Percentiles rank a stretch among this genome's conserved stretches.
Evolutionary conservation across 2,113 vertebrate genomes (phyloP).

Genomic region (Tauraco erythrolophus): DNA sequence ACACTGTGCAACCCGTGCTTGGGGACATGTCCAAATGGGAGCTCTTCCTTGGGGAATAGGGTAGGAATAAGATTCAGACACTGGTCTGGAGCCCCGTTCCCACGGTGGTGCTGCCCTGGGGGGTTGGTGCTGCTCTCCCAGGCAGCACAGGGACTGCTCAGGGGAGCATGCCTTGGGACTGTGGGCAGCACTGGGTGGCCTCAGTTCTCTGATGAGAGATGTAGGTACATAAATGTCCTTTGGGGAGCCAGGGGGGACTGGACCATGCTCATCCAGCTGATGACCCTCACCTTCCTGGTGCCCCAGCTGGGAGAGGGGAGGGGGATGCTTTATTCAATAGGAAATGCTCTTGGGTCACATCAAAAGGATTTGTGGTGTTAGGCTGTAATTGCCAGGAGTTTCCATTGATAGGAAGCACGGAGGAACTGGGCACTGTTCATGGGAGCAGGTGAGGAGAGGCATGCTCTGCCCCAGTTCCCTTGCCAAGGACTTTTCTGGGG

Average conservation of each 20-base stretch:
- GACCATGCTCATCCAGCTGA: neutral
- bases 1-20: accelerated
- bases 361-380: too few species aligned
- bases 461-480: too few species aligned
- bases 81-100: neutral
- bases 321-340: too few species aligned
- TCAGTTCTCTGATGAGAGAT: neutral
- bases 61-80: neutral
- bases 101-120: neutral
- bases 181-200: neutral
- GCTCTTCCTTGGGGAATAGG: neutral
- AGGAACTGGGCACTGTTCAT: too few species aligned
- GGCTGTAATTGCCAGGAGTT: too few species aligned
- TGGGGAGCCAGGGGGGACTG: neutral
- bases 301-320: too few species aligned
- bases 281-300: too few species aligned
- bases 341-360: too few species aligned
- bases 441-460: too few species aligned
- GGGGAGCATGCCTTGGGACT: neutral
- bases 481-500: too few species aligned
- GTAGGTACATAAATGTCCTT: neutral
- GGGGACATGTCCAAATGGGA: neutral
- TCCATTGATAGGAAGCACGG: too few species aligned
- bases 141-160: neutral
- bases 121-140: neutral